phyloP scores from a whole-genome alignment of 1,140 invertebrate genomes.

The Hetaerina americana region DNA sequence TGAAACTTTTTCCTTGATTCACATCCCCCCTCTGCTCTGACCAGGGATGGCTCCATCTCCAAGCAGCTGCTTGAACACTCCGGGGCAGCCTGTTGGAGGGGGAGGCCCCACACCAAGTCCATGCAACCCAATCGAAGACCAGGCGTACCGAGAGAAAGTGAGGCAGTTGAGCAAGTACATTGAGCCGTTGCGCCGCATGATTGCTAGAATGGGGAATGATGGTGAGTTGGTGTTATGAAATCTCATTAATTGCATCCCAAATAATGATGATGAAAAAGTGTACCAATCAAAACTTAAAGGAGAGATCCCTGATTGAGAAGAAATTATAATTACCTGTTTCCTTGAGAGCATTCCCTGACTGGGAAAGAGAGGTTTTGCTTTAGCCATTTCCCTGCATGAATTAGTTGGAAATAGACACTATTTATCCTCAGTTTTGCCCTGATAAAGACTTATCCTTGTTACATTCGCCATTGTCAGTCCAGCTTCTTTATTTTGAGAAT shows the following conservation, averaged over 20 bases:
- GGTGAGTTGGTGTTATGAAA: conserved; percentile 44
- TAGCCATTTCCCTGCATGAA: too few relatives aligned
- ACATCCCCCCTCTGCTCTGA: too few relatives aligned
- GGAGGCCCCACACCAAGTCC: conserved; percentile 51
- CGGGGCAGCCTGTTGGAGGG: conserved; percentile 40
- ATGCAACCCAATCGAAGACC: conserved; percentile 58
- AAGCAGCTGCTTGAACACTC: conserved; percentile 66
- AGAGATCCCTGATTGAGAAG: conserved; percentile 2
- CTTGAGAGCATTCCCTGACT: conserved; percentile 14
- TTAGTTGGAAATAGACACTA: too few relatives aligned
- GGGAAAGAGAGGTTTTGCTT: too few relatives aligned
- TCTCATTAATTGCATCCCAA: conserved; percentile 2
- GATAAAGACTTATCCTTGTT: too few relatives aligned
- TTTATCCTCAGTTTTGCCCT: too few relatives aligned
- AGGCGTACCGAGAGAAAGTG: conserved; percentile 82
- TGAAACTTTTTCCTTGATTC: too few relatives aligned
- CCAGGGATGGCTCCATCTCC: conserved; percentile 63
- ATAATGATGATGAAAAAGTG: not conserved
- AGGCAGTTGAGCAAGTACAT: conserved; percentile 85
- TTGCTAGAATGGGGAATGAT: conserved; percentile 72
- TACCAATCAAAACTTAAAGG: not conserved
- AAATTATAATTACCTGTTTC: conserved; percentile 1
- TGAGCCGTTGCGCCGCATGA: conserved; percentile 77
- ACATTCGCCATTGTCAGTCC: too few relatives aligned
- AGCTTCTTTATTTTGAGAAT: too few relatives aligned